Base-by-base conservation (phyloP, 1,140 invertebrate species). In the Rhyacophila brunnea region DNA sequence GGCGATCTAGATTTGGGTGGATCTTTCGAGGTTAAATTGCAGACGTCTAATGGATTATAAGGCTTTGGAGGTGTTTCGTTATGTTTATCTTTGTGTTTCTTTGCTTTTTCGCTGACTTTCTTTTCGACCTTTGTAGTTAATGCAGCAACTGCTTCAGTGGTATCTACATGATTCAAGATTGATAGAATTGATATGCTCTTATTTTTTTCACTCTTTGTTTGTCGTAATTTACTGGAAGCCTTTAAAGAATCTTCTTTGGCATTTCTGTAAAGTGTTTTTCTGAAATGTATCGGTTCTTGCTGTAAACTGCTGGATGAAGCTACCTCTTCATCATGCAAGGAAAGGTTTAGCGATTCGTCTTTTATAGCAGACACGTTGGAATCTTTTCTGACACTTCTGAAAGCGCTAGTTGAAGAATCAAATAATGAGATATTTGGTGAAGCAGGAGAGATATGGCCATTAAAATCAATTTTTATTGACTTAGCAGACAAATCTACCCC, bases 1-100 rank as follows among this genome's bases (percentile, higher is more conserved):
- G 80, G 76, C 2, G 77, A 75, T 23, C 72, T 71, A 1, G 72
- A 71, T 64, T 76, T 77, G 2, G 80, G 80, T 0, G 84, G 82
- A 59, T 87, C 85, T 68, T 83, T 85, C 18, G 84, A 83, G 54
- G 85, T 78, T 49, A 87, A 70, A 71, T 87, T 87, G 40, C 80
- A 85, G 6, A 86, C 85, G 64, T 86, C 85, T 58, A 87, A 67
- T 2, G 85, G 85, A 70, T 87, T 86, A 66, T 84, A 84, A 52
- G 83, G 83, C 61, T 82, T 83, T 32, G 80, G 74, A 36, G 68
- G 66, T 42, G 62, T 73, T 72, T 48, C 13, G 62, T 49, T 74
- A 69, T 57, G 62, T 68, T 46, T 35, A 57, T 65, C 42, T 65
- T 68, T 65, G 35, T 60, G 14, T 32, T 13, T 45, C 44, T 68